Evolutionary conservation across 2,797 vertebrate genomes (phyloP).

Genomic region (Sarcophilus harrisii): DNA sequence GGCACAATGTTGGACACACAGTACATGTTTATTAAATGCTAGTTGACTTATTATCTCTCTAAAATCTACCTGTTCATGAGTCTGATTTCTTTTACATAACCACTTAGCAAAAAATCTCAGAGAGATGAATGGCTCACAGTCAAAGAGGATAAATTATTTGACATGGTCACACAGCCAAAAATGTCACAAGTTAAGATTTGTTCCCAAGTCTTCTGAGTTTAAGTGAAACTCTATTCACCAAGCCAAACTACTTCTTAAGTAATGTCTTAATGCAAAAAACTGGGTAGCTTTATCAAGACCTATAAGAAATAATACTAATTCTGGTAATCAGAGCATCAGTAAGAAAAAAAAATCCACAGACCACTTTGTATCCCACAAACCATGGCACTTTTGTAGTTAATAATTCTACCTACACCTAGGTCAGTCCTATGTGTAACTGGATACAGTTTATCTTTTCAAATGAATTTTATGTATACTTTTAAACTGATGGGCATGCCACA

Average conservation of each 20-base stretch:
- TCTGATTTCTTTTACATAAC: not conserved
- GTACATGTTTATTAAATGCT: not conserved
- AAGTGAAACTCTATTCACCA: not conserved
- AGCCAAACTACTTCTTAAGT: not conserved
- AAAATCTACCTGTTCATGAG: constrained; percentile 17
- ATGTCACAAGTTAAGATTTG: not conserved
- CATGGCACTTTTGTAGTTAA: not conserved
- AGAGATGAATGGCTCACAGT: not conserved
- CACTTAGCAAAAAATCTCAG: constrained; percentile 10
- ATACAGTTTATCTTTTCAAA: constrained; percentile 12
- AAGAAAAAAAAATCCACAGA: not conserved
- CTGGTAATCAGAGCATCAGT: constrained; percentile 19
- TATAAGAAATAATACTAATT: not conserved
- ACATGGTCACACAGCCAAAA: not conserved
- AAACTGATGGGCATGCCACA: not conserved
- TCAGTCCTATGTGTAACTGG: not conserved
- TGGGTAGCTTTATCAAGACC: not conserved
- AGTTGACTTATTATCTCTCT: not conserved
- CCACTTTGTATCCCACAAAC: constrained; percentile 13
- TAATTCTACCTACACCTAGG: not conserved
- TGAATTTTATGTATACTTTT: constrained; percentile 9
- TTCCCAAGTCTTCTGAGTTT: not conserved
- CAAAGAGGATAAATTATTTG: not conserved
- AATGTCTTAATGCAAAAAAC: constrained; percentile 14
- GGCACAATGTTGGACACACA: not conserved